Conservation (phyloP, 2,797 vertebrate genomes). For the Rhabdophis nuchalis region DNA sequence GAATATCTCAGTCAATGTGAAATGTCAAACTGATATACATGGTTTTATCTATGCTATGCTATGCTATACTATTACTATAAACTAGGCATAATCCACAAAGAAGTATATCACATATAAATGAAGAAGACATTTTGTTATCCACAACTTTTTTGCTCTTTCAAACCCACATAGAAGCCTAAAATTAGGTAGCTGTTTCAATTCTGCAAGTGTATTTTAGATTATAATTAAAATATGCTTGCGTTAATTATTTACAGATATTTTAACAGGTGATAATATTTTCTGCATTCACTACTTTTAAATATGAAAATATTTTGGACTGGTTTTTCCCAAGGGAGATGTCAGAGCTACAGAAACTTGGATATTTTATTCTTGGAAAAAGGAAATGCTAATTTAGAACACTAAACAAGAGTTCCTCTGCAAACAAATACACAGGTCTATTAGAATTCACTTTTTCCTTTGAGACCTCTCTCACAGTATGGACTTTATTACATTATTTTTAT, state of each 20-base stretch:
- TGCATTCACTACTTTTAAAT: not conserved
- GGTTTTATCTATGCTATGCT: not conserved
- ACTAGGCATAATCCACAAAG: not conserved
- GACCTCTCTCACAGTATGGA: not conserved
- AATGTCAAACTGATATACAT: not conserved
- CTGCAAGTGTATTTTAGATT: not conserved
- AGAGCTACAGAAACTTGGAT: not conserved
- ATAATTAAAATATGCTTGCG: not conserved
- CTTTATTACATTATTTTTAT: not conserved
- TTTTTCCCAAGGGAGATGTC: not conserved
- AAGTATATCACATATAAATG: not conserved
- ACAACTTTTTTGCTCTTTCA: not conserved
- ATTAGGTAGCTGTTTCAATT: not conserved
- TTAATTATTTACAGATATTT: not conserved
- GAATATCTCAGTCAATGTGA: not conserved
- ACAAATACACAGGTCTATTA: not conserved
- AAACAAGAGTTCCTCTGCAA: not conserved
- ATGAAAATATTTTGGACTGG: not conserved
- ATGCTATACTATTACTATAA: not conserved
- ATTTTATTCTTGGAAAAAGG: not conserved
- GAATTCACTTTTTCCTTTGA: not conserved
- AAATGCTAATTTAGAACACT: not conserved
- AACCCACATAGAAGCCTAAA: not conserved
- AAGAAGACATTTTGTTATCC: not conserved
- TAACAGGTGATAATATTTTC: not conserved